Evolutionary conservation across 2,888 invertebrate genomes (phyloP).

Genomic region (Nomada ferruginata): DNA sequence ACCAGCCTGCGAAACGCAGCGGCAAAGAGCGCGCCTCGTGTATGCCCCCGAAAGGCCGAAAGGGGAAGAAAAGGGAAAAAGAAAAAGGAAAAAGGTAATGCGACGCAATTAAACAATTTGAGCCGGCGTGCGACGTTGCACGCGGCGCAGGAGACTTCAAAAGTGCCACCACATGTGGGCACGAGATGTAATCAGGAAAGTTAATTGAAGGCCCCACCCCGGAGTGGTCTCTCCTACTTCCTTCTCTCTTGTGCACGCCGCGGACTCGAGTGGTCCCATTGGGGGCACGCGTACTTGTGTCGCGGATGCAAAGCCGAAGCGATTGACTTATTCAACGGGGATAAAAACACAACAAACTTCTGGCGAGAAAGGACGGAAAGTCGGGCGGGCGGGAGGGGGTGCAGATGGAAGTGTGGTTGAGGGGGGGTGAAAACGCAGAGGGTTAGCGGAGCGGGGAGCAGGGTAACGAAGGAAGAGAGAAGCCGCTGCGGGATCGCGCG

Average conservation of each 20-base stretch:
- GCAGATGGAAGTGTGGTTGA: background rate
- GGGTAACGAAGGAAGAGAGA: slow-evolving; percentile 53
- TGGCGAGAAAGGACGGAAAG: slow-evolving; percentile 45
- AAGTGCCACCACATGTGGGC: slow-evolving; percentile 72
- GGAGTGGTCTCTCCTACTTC: slow-evolving; percentile 21
- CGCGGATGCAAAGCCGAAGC: slow-evolving; percentile 72
- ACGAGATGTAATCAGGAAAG: slow-evolving; percentile 78
- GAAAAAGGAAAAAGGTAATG: slow-evolving; percentile 56
- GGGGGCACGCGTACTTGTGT: slow-evolving; percentile 65
- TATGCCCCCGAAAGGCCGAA: background rate
- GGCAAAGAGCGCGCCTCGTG: background rate
- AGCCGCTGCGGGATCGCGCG: slow-evolving; percentile 60
- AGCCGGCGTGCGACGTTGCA: slow-evolving; percentile 57
- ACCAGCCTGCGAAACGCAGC: background rate
- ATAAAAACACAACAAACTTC: slow-evolving; percentile 81
- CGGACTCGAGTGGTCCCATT: slow-evolving; percentile 72
- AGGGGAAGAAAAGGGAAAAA: background rate
- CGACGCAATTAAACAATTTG: slow-evolving; percentile 78
- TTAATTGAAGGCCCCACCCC: slow-evolving; percentile 79
- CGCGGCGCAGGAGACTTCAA: slow-evolving; percentile 69
- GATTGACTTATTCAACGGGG: slow-evolving; percentile 83
- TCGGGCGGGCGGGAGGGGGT: background rate
- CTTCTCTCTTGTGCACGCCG: slow-evolving; percentile 32
- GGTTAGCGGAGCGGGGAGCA: slow-evolving; percentile 9
- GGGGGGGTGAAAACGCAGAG: background rate